Evolutionary conservation across 2,797 vertebrate species (phyloP).

Genomic region (Sebastes trivittatus): DNA sequence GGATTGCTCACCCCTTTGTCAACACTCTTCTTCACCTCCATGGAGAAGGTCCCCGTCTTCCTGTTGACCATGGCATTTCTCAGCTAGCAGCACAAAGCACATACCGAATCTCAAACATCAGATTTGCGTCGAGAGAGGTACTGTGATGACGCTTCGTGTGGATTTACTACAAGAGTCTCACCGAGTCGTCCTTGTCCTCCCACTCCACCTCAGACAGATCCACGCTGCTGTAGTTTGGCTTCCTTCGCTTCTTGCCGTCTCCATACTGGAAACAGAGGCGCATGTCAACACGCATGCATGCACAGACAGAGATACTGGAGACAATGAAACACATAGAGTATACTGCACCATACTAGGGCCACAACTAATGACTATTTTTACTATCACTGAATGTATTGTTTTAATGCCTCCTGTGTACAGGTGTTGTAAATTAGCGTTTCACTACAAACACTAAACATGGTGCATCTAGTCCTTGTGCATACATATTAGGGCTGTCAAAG

Average conservation of each 20-base stretch:
- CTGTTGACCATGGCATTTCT: constrained; percentile 98
- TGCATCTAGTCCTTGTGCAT: no score
- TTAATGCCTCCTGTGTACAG: not conserved
- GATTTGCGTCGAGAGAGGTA: not conserved
- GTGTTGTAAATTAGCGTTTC: no score
- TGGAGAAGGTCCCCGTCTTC: constrained; percentile 95
- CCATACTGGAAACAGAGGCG: constrained; percentile 86
- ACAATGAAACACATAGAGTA: not conserved
- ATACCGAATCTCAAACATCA: not conserved
- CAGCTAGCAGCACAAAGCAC: constrained; percentile 81
- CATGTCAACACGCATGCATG: constrained; percentile 21
- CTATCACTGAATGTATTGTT: not conserved
- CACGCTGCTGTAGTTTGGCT: constrained; percentile 97
- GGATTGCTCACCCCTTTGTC: constrained; percentile 93
- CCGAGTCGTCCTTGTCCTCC: constrained; percentile 93
- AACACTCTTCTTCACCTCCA: constrained; percentile 98
- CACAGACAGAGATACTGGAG: constrained; percentile 11
- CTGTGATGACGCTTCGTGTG: not conserved
- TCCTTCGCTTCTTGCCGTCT: constrained; percentile 93
- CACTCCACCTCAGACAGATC: constrained; percentile 98
- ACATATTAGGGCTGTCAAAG: no score
- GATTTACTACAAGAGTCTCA: constrained; percentile 43
- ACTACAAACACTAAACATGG: no score
- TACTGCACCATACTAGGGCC: not conserved
- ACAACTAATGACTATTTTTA: not conserved